Conservation (phyloP, 2,888 invertebrate species). For the Lathronympha strigana region DNA sequence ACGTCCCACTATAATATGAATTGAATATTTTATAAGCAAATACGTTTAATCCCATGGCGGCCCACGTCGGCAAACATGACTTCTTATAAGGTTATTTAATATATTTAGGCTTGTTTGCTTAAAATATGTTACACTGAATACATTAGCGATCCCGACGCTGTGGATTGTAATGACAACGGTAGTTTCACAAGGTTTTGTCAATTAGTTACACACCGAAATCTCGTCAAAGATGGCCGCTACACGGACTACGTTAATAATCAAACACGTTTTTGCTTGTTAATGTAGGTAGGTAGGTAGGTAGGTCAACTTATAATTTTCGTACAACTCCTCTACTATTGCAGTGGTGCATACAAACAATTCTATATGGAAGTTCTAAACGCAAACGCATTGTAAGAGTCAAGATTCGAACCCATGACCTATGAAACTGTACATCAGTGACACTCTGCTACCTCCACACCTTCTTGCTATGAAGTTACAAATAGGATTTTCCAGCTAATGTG, state of each 20-base stretch:
- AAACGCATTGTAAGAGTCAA: no score
- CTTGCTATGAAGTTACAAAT: no score
- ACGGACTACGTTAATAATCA: neutral
- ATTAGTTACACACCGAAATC: slow-evolving; percentile 15
- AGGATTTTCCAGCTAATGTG: no score
- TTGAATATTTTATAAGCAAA: slow-evolving; percentile 35
- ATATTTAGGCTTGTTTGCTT: slow-evolving; percentile 29
- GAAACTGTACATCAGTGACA: no score
- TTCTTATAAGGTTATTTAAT: slow-evolving; percentile 33
- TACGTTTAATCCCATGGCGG: slow-evolving; percentile 11
- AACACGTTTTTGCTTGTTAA: no score
- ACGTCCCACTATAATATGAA: slow-evolving; percentile 6
- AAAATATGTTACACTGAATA: slow-evolving; percentile 33
- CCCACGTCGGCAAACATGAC: slow-evolving; percentile 25
- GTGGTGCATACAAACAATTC: no score
- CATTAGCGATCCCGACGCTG: slow-evolving; percentile 20
- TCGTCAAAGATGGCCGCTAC: slow-evolving; percentile 7
- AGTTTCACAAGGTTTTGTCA: slow-evolving; percentile 27
- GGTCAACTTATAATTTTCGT: no score
- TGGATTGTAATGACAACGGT: slow-evolving; percentile 13
- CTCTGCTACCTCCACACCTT: no score
- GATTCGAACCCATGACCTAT: no score
- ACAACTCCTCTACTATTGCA: no score
- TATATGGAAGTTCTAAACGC: no score
- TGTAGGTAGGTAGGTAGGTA: no score